phyloP scores from a whole-genome alignment of 2,113 vertebrate species.

The Fulica atra region DNA sequence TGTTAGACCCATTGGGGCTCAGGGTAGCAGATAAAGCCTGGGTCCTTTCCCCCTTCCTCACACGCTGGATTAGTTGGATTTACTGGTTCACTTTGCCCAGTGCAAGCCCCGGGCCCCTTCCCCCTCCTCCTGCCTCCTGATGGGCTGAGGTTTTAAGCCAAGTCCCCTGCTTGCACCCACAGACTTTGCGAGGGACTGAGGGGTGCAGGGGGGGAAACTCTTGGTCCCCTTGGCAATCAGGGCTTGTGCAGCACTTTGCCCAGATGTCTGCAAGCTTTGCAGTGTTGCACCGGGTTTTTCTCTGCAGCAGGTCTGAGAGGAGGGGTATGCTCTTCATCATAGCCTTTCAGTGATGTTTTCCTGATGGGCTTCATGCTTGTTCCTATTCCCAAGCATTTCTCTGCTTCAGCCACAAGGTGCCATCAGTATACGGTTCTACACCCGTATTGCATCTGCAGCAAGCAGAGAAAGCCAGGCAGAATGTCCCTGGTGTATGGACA shows the following conservation, averaged over 20 bases:
- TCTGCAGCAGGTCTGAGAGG: background rate
- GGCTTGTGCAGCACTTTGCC: background rate
- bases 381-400: slow-evolving; percentile 46
- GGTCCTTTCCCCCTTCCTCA: background rate
- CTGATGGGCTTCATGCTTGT: background rate
- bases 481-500: background rate
- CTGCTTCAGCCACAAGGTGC: slow-evolving; percentile 69
- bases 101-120: background rate
- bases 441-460: background rate
- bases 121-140: background rate
- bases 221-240: background rate
- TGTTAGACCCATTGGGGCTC: background rate
- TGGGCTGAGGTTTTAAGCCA: background rate
- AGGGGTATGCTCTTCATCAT: background rate
- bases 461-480: background rate
- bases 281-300: background rate
- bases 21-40: background rate
- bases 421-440: slow-evolving; percentile 54
- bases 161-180: background rate
- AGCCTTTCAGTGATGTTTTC: background rate
- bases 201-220: background rate
- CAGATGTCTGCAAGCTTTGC: background rate
- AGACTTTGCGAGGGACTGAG: fast-evolving
- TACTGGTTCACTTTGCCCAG: background rate
- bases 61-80: background rate